Conservation (phyloP, 2,888 invertebrate genomes). For the Allolobophora icterica region DNA sequence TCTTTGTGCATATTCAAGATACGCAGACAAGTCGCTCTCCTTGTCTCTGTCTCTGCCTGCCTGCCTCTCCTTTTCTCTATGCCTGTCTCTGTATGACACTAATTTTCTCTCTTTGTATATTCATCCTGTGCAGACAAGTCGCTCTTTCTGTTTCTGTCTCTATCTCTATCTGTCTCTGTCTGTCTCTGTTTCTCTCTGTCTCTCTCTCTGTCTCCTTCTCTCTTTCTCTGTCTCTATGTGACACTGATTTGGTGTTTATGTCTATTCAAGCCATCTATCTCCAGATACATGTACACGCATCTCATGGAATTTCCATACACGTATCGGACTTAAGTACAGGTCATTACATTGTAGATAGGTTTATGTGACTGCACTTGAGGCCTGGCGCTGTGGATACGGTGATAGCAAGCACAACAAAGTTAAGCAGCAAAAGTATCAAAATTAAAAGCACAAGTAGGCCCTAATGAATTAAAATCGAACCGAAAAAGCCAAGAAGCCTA, state of each 20-base stretch:
- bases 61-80: too few relatives aligned
- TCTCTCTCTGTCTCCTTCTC: not conserved
- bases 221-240: not conserved
- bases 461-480: not conserved
- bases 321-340: not conserved
- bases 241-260: too few relatives aligned
- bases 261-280: not conserved
- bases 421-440: not conserved
- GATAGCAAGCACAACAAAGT: not conserved
- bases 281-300: not conserved
- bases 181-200: not conserved
- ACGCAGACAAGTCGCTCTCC: too few relatives aligned
- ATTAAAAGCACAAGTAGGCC: not conserved
- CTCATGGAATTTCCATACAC: not conserved
- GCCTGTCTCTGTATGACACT: too few relatives aligned
- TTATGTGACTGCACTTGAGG: not conserved
- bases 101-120: too few relatives aligned
- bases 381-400: not conserved
- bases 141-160: too few relatives aligned
- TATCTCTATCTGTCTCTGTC: too few relatives aligned
- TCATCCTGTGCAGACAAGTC: too few relatives aligned
- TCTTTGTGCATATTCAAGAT: too few relatives aligned
- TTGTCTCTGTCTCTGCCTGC: too few relatives aligned
- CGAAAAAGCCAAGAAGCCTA: not conserved
- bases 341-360: not conserved